Conservation (phyloP, 1,140 invertebrate species). For the Bombus picipes region DNA sequence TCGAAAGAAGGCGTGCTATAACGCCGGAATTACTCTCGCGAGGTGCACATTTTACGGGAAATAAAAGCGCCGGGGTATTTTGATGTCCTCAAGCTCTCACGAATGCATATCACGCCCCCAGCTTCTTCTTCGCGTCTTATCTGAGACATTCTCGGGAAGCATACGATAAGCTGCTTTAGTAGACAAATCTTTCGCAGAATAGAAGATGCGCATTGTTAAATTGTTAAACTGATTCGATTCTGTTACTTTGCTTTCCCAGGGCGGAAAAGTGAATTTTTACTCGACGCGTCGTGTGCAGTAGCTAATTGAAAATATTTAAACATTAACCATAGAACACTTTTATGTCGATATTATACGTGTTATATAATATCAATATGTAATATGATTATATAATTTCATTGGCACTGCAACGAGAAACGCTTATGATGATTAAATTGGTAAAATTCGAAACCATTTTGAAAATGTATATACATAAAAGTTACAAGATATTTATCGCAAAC, state of each 20-base stretch:
- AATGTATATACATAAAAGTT: too few species aligned
- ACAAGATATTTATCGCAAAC: too few species aligned
- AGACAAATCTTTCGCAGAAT: not conserved
- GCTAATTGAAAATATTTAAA: too few species aligned
- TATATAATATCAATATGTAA: too few species aligned
- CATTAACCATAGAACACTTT: too few species aligned
- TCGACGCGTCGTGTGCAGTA: too few species aligned
- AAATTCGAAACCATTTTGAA: too few species aligned
- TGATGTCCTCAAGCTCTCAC: not conserved
- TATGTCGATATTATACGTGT: too few species aligned
- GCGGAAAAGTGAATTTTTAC: not conserved
- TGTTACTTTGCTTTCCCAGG: too few species aligned
- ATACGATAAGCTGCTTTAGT: slow-evolving; percentile 1
- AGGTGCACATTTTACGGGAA: not conserved
- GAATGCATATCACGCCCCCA: not conserved
- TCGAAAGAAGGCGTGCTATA: not conserved
- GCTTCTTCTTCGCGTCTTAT: not conserved
- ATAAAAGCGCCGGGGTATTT: slow-evolving; percentile 18
- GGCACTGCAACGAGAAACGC: too few species aligned
- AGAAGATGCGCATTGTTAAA: not conserved
- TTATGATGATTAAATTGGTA: too few species aligned
- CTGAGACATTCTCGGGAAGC: not conserved
- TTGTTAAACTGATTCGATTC: not conserved
- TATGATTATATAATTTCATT: too few species aligned
- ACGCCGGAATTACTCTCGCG: slow-evolving; percentile 19